Evolutionary conservation across 2,888 invertebrate species (phyloP).

Genomic region (Aleiodes leptofemur): DNA sequence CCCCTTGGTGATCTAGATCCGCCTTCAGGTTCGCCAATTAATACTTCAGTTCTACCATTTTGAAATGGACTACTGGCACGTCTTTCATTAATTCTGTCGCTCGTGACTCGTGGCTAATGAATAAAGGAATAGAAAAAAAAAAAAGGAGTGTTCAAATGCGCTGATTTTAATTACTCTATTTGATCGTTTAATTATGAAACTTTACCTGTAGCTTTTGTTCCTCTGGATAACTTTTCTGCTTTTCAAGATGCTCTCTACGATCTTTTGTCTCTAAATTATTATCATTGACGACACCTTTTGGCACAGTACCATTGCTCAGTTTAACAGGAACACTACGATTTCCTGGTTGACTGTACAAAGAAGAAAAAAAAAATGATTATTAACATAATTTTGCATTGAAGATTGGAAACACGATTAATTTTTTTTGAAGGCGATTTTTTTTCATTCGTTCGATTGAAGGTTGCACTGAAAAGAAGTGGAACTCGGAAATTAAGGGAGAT

Average conservation of each 20-base stretch:
- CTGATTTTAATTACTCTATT: slow-evolving; percentile 6
- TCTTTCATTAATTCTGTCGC: slow-evolving; percentile 70
- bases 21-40: slow-evolving; percentile 80
- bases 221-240: slow-evolving; percentile 69
- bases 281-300: slow-evolving; percentile 60
- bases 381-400: background rate
- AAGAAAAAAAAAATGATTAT: background rate
- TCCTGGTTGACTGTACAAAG: slow-evolving; percentile 48
- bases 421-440: too few relatives aligned
- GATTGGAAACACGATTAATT: background rate
- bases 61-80: slow-evolving; percentile 79
- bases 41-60: slow-evolving; percentile 86
- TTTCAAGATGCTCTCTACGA: slow-evolving; percentile 64
- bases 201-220: slow-evolving; percentile 70
- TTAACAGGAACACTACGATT: slow-evolving; percentile 62
- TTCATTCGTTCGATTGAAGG: too few relatives aligned
- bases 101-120: slow-evolving; percentile 63
- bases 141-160: slow-evolving; percentile 14
- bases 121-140: background rate
- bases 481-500: too few relatives aligned
- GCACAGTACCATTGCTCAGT: slow-evolving; percentile 72
- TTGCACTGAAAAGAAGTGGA: too few relatives aligned
- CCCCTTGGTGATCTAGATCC: slow-evolving; percentile 74
- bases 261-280: slow-evolving; percentile 55
- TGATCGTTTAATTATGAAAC: background rate